Evolutionary conservation across 2,888 invertebrate species (phyloP).

Genomic region (Caenorhabditis sp.): DNA sequence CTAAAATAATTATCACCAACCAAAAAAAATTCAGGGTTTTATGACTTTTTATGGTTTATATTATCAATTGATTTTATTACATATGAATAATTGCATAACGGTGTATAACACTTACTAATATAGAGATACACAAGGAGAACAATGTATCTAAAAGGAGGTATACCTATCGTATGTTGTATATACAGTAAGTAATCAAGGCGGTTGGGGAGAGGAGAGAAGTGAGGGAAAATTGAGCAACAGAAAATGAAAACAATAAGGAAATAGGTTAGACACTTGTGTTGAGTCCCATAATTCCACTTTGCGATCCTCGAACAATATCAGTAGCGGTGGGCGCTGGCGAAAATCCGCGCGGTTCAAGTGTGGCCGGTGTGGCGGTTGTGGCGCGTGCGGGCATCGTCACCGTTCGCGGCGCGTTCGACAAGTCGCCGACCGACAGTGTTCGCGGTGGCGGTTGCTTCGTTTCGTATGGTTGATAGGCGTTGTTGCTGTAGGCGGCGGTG

Average conservation of each 20-base stretch:
- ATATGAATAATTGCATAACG: background rate
- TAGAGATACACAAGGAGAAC: background rate
- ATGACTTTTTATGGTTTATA: background rate
- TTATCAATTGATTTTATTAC: background rate
- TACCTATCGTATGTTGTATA: background rate
- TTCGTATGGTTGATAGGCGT: conserved; percentile 38
- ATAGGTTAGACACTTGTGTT: conserved; percentile 38
- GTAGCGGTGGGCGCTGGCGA: conserved; percentile 29
- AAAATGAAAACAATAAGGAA: background rate
- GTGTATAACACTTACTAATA: background rate
- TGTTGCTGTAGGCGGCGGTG: conserved; percentile 39
- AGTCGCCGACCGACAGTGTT: conserved; percentile 29
- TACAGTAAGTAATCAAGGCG: background rate
- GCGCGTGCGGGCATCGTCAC: conserved; percentile 29
- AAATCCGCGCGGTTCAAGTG: conserved; percentile 38
- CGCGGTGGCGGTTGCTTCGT: conserved; percentile 27
- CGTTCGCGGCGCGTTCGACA: conserved; percentile 36
- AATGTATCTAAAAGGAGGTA: background rate
- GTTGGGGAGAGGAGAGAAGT: background rate
- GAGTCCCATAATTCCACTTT: conserved; percentile 35
- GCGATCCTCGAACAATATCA: conserved; percentile 29
- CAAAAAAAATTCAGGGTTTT: background rate
- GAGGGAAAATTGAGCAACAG: conserved; percentile 1
- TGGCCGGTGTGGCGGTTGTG: conserved; percentile 29
- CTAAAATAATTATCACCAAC: too few species aligned